Evolutionary conservation across 1,140 invertebrate genomes (phyloP).

Genomic region (Meloidogyne hapla): DNA sequence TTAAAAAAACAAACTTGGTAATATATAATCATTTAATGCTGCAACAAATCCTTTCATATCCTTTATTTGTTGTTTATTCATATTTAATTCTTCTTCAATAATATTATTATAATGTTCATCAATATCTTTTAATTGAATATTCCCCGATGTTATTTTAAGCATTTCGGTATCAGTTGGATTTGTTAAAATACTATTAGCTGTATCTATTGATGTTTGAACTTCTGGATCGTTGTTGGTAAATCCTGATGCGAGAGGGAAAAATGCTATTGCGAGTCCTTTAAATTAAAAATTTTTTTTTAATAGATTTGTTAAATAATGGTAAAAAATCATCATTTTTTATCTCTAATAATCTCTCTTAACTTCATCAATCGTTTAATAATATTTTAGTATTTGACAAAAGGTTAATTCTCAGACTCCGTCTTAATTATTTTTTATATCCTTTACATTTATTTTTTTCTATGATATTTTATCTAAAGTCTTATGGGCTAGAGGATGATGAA

Average conservation of each 20-base stretch:
- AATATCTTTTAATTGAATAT: not conserved
- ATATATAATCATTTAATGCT: slow-evolving; percentile 3
- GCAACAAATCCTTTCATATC: not conserved
- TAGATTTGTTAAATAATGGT: no score
- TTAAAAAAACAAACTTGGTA: not conserved
- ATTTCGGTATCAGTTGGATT: not conserved
- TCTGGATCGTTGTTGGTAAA: not conserved
- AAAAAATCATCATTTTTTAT: no score
- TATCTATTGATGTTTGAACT: not conserved
- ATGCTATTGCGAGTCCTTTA: not conserved
- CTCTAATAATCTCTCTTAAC: no score
- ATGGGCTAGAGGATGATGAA: no score
- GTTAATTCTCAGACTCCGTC: no score
- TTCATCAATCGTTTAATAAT: no score
- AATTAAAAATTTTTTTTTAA: not conserved
- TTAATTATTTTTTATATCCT: no score
- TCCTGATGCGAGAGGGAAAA: not conserved
- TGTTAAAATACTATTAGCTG: not conserved
- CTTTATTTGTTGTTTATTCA: not conserved
- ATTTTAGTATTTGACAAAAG: no score
- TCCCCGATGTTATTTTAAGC: not conserved
- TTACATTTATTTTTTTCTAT: no score
- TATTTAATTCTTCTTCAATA: slow-evolving; percentile 6
- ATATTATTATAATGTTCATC: not conserved
- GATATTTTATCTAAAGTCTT: no score